Conservation (phyloP, 1,140 invertebrate species). For the Melipona quadrifasciata region DNA sequence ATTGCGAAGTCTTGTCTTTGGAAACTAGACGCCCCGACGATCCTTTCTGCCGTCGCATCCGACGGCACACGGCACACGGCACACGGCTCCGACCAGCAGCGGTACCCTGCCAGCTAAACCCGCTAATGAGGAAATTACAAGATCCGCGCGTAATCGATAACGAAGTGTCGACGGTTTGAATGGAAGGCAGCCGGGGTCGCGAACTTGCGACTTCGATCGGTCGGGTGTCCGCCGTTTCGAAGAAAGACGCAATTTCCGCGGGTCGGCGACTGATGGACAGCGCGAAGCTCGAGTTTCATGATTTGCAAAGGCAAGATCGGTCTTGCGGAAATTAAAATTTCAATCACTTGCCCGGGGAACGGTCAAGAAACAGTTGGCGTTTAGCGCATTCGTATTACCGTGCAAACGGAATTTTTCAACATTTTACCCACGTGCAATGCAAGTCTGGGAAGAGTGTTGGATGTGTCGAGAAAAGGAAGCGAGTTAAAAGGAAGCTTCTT, state of each 20-base stretch:
- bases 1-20: conserved; percentile 75
- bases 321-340: background rate
- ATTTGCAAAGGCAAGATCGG: background rate
- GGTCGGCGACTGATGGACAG: background rate
- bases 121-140: conserved; percentile 64
- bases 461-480: too few species aligned
- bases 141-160: conserved; percentile 53
- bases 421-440: too few species aligned
- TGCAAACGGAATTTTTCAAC: too few species aligned
- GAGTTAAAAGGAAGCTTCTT: background rate
- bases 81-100: too few species aligned
- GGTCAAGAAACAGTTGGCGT: too few species aligned
- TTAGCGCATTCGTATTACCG: too few species aligned
- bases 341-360: too few species aligned
- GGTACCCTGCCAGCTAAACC: conserved; percentile 3
- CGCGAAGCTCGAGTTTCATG: background rate
- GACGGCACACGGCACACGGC: too few species aligned
- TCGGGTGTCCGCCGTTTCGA: background rate
- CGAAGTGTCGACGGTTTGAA: conserved; percentile 21
- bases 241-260: background rate
- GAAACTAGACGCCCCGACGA: conserved; percentile 47
- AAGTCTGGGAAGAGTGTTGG: too few species aligned
- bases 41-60: conserved; percentile 44
- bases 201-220: conserved; percentile 23
- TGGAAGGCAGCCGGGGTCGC: background rate